Conservation (phyloP, 2,888 invertebrate genomes). For the Dioctria rufipes region DNA sequence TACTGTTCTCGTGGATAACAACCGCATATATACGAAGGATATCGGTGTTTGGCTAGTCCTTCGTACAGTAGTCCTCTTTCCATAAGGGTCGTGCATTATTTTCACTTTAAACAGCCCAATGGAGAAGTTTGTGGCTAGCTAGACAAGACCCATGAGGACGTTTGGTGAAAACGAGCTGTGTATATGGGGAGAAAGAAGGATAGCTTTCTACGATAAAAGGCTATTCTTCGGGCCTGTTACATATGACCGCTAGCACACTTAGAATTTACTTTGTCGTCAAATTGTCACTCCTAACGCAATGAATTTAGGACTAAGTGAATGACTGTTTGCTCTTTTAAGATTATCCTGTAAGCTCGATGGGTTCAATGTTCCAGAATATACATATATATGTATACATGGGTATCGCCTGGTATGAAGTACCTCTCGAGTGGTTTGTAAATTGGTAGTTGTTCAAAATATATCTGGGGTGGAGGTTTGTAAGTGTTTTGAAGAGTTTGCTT, state of each 20-base stretch:
- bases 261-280: slow-evolving; percentile 55
- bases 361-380: slow-evolving; percentile 19
- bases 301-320: slow-evolving; percentile 51
- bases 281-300: slow-evolving; percentile 52
- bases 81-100: slow-evolving; percentile 54
- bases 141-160: slow-evolving; percentile 51
- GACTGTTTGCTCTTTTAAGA: slow-evolving; percentile 47
- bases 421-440: slow-evolving; percentile 25
- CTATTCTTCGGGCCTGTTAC: slow-evolving; percentile 37
- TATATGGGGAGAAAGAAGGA: background rate
- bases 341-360: slow-evolving; percentile 40
- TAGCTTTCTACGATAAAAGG: slow-evolving; percentile 46
- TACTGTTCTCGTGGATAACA: slow-evolving; percentile 12
- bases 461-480: slow-evolving; percentile 2
- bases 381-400: background rate
- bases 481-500: slow-evolving; percentile 21
- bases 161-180: slow-evolving; percentile 49
- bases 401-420: background rate
- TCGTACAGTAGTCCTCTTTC: slow-evolving; percentile 40
- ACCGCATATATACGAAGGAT: slow-evolving; percentile 14
- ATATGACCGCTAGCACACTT: slow-evolving; percentile 50
- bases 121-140: slow-evolving; percentile 50
- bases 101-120: slow-evolving; percentile 55
- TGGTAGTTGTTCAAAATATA: background rate
- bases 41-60: slow-evolving; percentile 42